Conservation (phyloP, 2,888 invertebrate species). For the Tetheella fluctuosa region DNA sequence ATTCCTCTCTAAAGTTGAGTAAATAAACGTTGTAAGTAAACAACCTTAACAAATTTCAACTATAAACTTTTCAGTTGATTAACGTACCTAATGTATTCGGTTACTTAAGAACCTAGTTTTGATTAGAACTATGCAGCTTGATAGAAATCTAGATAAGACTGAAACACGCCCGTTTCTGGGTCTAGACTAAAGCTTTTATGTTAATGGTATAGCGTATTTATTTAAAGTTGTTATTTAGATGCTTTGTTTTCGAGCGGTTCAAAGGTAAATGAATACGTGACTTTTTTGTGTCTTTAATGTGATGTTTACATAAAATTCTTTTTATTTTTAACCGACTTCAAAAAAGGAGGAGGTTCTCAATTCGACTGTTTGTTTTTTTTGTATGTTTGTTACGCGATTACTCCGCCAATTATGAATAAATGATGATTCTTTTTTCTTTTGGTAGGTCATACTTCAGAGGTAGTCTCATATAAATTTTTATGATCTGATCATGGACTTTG, state of each 20-base stretch:
- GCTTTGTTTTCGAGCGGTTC: not conserved
- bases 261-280: not conserved
- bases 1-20: too few species aligned
- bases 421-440: too few species aligned
- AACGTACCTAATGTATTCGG: not conserved
- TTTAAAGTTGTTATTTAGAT: not conserved
- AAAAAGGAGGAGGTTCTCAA: too few species aligned
- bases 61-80: not conserved
- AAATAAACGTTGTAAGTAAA: not conserved
- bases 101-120: not conserved
- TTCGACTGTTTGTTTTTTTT: too few species aligned
- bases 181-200: constrained; percentile 6
- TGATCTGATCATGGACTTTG: too few species aligned
- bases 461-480: too few species aligned
- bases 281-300: not conserved
- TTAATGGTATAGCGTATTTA: not conserved
- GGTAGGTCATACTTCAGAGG: too few species aligned
- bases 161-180: constrained; percentile 1
- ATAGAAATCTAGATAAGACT: not conserved
- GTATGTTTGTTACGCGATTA: too few species aligned
- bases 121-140: constrained; percentile 3
- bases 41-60: not conserved
- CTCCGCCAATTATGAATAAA: too few species aligned
- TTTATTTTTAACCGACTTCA: too few species aligned
- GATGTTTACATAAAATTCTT: not conserved